Percentiles rank a stretch among this genome's conserved stretches.
Conservation (phyloP, 1,140 invertebrate species). For the Apocrypta bakeri region DNA sequence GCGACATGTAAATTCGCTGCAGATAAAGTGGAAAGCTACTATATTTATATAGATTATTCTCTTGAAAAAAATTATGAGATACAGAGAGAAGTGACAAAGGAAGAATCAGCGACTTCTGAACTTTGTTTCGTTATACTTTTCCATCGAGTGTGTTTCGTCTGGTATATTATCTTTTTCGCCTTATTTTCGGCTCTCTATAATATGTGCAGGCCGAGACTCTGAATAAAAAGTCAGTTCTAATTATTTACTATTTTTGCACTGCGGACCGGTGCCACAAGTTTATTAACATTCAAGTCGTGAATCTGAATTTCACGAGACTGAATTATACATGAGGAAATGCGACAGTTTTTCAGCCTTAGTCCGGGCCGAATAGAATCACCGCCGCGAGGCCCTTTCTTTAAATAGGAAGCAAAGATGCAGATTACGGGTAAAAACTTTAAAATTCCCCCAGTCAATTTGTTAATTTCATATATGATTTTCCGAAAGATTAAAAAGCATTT, state of each 20-base stretch:
- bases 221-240: slow-evolving; percentile 28
- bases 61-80: slow-evolving; percentile 53
- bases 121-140: background rate
- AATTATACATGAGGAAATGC: slow-evolving; percentile 13
- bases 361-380: background rate
- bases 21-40: background rate
- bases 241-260: slow-evolving; percentile 32
- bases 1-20: slow-evolving; percentile 53
- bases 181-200: background rate
- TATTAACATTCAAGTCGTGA: slow-evolving; percentile 25
- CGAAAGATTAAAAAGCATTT: no score
- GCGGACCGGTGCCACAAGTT: background rate
- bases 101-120: background rate
- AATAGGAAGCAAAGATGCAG: background rate
- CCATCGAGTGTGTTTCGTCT: background rate
- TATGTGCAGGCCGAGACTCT: background rate
- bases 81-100: slow-evolving; percentile 6
- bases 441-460: no score
- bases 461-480: no score
- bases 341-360: slow-evolving; percentile 3
- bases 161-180: background rate
- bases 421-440: no score
- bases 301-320: slow-evolving; percentile 27
- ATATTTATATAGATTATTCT: background rate
- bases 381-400: background rate